Conservation (phyloP, 2,888 invertebrate species). For the Pherbina coryleti region DNA sequence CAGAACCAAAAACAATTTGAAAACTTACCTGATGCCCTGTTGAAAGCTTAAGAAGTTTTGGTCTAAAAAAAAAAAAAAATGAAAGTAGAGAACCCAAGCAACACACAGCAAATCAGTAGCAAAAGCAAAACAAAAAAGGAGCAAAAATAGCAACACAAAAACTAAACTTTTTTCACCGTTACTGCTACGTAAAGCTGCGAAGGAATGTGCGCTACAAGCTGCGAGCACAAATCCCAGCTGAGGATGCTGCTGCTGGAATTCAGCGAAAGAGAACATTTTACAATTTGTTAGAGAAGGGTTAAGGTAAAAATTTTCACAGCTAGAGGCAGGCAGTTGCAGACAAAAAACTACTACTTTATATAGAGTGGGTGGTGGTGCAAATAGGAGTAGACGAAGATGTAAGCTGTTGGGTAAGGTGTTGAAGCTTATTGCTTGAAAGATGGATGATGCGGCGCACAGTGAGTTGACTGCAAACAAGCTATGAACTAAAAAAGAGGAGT, state of each 20-base stretch:
- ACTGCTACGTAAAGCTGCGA: not conserved
- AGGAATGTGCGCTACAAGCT: not conserved
- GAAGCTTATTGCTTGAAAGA: too few species aligned
- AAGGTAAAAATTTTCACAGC: not conserved
- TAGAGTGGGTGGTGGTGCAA: too few species aligned
- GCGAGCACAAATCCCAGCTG: slow-evolving; percentile 7
- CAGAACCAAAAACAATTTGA: not conserved
- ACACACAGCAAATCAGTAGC: not conserved
- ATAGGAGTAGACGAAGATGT: too few species aligned
- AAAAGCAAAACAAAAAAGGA: not conserved
- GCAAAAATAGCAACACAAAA: not conserved
- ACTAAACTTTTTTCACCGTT: not conserved
- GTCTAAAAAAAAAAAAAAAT: not conserved
- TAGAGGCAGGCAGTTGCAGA: too few species aligned
- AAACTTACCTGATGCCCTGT: not conserved
- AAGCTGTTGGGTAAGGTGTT: too few species aligned
- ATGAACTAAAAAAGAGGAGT: too few species aligned
- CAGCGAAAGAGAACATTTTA: slow-evolving; percentile 1
- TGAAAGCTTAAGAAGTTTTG: slow-evolving; percentile 15
- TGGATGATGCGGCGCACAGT: too few species aligned
- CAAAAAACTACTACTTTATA: too few species aligned
- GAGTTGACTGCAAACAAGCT: too few species aligned
- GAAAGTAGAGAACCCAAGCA: not conserved
- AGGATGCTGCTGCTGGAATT: not conserved
- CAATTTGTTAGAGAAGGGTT: slow-evolving; percentile 22